phyloP scores from a whole-genome alignment of 2,797 vertebrate species.

The Varecia variegata region DNA sequence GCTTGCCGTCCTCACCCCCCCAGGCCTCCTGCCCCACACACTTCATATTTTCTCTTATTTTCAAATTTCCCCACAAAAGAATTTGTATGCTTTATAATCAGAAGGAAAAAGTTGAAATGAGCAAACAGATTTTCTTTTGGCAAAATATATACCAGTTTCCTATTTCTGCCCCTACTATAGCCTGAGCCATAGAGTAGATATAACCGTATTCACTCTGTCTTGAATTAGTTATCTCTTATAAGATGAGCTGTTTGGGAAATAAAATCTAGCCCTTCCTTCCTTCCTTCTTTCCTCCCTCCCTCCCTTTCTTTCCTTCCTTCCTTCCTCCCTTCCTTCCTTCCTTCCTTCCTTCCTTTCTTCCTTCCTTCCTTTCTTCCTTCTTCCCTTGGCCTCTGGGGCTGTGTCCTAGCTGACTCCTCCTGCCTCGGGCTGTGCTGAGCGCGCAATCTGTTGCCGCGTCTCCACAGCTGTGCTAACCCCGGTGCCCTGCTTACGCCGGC shows the following conservation, averaged over 20 bases:
- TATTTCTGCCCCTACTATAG: neutral
- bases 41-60: neutral
- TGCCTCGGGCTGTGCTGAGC: accelerated
- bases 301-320: accelerated
- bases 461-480: neutral
- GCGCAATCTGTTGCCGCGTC: accelerated
- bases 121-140: neutral
- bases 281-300: accelerated
- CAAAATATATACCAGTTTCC: neutral
- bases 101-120: neutral
- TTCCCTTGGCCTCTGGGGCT: neutral
- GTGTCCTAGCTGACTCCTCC: neutral
- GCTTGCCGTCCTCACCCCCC: accelerated
- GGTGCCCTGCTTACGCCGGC: neutral
- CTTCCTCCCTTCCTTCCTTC: neutral
- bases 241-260: neutral
- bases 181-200: accelerated
- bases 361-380: neutral
- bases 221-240: neutral
- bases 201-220: accelerated
- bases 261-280: neutral
- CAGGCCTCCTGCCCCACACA: neutral
- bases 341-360: neutral
- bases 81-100: neutral
- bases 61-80: neutral